A percentile compares a stretch with the other conserved stretches of the same genome.
These are phyloP conservation scores for Monarcha castaneiventris DNA, from an alignment of 2,113 vertebrate species.

Conservation along the genomic window DNA sequence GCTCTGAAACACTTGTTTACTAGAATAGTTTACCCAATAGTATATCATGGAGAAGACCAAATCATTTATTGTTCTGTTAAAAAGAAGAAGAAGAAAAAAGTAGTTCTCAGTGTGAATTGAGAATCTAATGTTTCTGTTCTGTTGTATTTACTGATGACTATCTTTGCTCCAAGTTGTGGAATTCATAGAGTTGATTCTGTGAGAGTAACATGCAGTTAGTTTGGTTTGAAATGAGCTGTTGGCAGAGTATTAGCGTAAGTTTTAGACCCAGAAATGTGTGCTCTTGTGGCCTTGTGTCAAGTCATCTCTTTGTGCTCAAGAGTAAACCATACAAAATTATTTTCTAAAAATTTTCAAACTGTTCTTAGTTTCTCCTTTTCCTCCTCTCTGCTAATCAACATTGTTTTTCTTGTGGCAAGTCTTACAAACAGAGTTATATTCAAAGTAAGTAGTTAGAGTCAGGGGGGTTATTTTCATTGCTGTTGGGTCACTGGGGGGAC, in stretches of 20 bases:
- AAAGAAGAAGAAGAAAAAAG: neutral
- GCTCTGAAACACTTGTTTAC: constrained; percentile 18
- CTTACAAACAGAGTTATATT: neutral
- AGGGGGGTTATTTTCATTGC: neutral
- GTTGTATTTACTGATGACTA: neutral
- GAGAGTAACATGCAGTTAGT: neutral
- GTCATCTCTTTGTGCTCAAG: neutral
- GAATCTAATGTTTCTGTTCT: neutral
- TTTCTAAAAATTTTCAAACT: neutral
- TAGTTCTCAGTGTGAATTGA: neutral
- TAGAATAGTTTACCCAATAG: neutral
- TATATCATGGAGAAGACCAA: neutral
- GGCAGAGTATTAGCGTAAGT: neutral
- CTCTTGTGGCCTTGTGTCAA: neutral
- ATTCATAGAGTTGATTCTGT: neutral
- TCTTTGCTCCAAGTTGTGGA: neutral
- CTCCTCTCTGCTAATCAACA: neutral
- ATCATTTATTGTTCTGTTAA: neutral
- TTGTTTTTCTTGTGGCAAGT: neutral
- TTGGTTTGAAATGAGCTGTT: neutral
- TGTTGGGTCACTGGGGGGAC: neutral
- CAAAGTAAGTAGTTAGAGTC: neutral
- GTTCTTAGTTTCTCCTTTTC: neutral
- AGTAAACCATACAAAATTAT: neutral
- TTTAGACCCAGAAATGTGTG: neutral